These are phyloP conservation scores for Chaetogeoica ovagalla DNA, from an alignment of 2,888 invertebrate species.

Conservation along the genomic window DNA sequence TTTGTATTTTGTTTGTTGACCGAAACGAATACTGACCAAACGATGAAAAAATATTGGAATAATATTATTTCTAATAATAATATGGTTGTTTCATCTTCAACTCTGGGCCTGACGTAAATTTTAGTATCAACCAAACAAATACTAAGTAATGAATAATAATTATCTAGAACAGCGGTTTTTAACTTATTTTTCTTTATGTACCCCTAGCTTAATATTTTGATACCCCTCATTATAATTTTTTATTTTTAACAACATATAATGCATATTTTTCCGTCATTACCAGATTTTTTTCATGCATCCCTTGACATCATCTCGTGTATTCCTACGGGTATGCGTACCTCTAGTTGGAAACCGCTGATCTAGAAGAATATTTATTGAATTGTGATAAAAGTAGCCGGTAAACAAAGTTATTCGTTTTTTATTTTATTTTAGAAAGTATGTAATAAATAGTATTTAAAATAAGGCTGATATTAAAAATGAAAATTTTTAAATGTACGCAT, in stretches of 20 bases:
- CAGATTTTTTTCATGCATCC: too few relatives aligned
- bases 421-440: conserved; percentile 13
- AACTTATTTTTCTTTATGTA: too few relatives aligned
- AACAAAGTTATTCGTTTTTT: conserved; percentile 31
- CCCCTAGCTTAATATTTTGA: too few relatives aligned
- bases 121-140: conserved; percentile 19
- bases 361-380: conserved; percentile 44
- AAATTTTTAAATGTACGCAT: background rate
- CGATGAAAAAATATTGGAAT: conserved; percentile 40
- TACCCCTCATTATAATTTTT: too few relatives aligned
- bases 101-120: background rate
- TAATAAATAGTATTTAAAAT: conserved; percentile 21
- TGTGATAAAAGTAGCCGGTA: conserved; percentile 48
- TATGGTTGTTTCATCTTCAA: conserved; percentile 21
- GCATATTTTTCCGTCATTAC: too few relatives aligned
- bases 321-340: too few relatives aligned
- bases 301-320: too few relatives aligned
- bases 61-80: background rate
- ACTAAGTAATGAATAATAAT: conserved; percentile 2
- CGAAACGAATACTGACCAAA: background rate
- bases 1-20: conserved; percentile 41
- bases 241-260: too few relatives aligned
- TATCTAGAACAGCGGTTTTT: too few relatives aligned
- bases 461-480: conserved; percentile 47
- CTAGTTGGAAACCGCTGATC: too few relatives aligned